Base-by-base conservation (phyloP, 2,888 invertebrate species). In the Volucella zonaria region DNA sequence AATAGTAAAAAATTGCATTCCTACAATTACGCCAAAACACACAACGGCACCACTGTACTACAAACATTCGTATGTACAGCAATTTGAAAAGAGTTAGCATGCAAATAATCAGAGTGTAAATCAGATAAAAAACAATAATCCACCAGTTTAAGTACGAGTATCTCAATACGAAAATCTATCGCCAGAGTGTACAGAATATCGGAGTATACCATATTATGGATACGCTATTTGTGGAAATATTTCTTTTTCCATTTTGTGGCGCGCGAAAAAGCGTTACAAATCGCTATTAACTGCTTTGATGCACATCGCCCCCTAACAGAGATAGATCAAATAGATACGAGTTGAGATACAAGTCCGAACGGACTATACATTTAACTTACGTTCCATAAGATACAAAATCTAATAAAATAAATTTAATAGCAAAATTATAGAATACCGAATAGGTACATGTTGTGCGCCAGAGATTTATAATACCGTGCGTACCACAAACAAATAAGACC, bases 71-170 rank as follows among this genome's bases (percentile, higher is more conserved):
- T 9, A 52, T 11, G 51, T 31, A 47, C 54, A 43, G 40, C 58
- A 38, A 54, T 38, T 11, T 14, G 8, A 11, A 31, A 45, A 58
- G n/a, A 43, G 67, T 62, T 67, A 66, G 73, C 81, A 81, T 85
- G 85, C 66, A 80, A 80, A 80, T 83, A 80, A 85, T 80, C 85
- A 81, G 81, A 85, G 68, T 85, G 85, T 81, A 85, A 81, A 85
- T 85, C 85, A 73, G 81, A 81, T 85, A 85, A 81, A 77, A 79
- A 77, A 77, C 81, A 77, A 85, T 81, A 85, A 85, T 85, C 81
- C 68, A 62, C 1, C 81, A 62, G 71, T 77, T 81, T 62, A 71
- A 58, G 68, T n/a, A n/a, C n/a, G n/a, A n/a, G n/a, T 85, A 81
- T 81, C 81, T 77, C 62, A 76, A 73, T 43, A 66, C 67, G 58